These are phyloP conservation scores for Brienomyrus brachyistius DNA, from an alignment of 2,113 vertebrate genomes.

Conservation along the genomic window DNA sequence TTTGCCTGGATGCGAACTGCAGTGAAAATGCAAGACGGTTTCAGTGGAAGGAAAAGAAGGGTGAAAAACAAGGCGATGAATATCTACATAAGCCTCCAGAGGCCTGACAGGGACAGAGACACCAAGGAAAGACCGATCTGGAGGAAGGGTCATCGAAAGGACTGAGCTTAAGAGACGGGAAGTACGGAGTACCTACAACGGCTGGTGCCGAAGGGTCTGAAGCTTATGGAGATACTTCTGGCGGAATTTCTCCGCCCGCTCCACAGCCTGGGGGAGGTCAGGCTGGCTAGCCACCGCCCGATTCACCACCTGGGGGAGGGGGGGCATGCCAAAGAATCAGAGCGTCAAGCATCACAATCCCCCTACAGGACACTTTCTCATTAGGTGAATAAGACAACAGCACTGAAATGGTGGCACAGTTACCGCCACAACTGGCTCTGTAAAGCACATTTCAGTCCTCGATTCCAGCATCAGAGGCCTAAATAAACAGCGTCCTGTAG, in stretches of 20 bases:
- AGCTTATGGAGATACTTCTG: constrained; percentile 93
- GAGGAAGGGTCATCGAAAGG: neutral
- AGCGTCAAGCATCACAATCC: neutral
- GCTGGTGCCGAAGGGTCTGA: constrained; percentile 85
- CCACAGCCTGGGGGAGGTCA: constrained; percentile 63
- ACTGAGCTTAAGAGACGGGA: neutral
- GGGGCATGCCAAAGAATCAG: neutral
- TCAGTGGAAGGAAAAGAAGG: neutral
- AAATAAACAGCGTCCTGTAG: neutral
- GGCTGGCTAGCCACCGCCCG: constrained; percentile 87
- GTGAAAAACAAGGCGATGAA: neutral
- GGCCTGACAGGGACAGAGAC: neutral
- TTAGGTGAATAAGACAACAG: neutral
- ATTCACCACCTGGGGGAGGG: constrained; percentile 77
- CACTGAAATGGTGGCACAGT: neutral
- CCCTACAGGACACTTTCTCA: neutral
- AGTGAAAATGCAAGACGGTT: neutral
- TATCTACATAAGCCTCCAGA: neutral
- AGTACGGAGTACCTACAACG: constrained; percentile 70
- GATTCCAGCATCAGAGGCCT: neutral
- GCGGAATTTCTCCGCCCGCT: constrained; percentile 86
- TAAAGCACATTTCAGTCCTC: neutral
- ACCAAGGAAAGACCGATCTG: constrained; percentile 1
- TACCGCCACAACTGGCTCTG: neutral
- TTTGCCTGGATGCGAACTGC: neutral